Evolutionary conservation across 2,888 invertebrate genomes (phyloP), one percentile per base, ranked within the genome.

Genomic region (Molanna angustata): DNA sequence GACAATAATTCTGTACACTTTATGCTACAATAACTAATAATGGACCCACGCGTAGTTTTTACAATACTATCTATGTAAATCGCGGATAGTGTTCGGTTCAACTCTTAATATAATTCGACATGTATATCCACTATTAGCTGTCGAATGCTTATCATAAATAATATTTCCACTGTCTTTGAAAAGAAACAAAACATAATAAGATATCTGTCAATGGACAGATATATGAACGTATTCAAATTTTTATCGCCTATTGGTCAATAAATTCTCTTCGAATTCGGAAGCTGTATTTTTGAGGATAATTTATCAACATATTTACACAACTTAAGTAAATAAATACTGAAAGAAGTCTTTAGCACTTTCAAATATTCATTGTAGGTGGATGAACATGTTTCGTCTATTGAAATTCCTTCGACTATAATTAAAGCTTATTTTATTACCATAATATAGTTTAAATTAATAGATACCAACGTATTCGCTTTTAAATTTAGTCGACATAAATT

Each of bases 1-100:
- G 19, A 49, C 41, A 57, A 54, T 57, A 57, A 51, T 53, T 57
- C 53, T 42, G 53, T 33, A 46, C 49, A 50, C 45, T 57, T 56
- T 54, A 57, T 57, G 53, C 17, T 17, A 46, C 53, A 46, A 47
- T 47, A 47, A 42, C 37, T 35, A 47, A 22, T 7, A 40, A 17
- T 16, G 14, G 14, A 13, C 56, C 53, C 53, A 50, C 53, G 44
- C 53, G 16, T 21, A 19, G 17, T 42, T 52, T 52, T 53, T 57
- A 39, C 41, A 44, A 44, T 31, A 37, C 44, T 14, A 16, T 27
- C 22, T 27, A 39, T 37, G 47, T 18, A 37, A 39, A 51, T 51
- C 45, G 35, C 33, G 35, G 46, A 21, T 35, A 35, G 46, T 35
- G 35, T 46, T 46, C 33, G 4, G 20, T 19, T 35, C 46, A 19